These are phyloP conservation scores for Morone chrysops DNA, from an alignment of 2,113 vertebrate species.

Conservation along the genomic window DNA sequence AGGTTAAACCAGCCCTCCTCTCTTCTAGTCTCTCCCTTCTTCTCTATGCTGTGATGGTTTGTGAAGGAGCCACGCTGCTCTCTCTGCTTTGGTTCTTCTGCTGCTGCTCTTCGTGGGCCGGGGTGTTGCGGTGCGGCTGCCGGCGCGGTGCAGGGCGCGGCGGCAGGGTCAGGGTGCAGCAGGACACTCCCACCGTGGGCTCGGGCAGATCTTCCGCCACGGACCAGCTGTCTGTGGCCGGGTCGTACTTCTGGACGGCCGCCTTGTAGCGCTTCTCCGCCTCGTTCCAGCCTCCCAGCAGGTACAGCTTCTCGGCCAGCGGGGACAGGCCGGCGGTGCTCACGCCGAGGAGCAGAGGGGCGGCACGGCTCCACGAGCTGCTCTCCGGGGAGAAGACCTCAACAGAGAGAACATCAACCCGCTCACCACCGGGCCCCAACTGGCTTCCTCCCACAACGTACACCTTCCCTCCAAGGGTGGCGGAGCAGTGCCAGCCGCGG, in stretches of 20 bases:
- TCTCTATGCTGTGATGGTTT: constrained; percentile 54
- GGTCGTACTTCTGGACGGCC: constrained; percentile 84
- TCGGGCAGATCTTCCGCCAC: constrained; percentile 84
- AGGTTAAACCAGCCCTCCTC: constrained; percentile 16
- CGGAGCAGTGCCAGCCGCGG: constrained; percentile 88
- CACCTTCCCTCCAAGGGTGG: constrained; percentile 73
- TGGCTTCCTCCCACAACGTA: constrained; percentile 89
- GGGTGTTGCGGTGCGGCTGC: constrained; percentile 82
- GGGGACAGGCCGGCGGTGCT: constrained; percentile 86
- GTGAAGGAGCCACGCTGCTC: constrained; percentile 67
- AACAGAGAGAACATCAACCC: constrained; percentile 85
- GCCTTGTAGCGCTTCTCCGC: constrained; percentile 87
- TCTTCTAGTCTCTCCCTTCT: constrained; percentile 10
- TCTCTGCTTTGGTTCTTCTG: constrained; percentile 70
- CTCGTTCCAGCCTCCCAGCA: constrained; percentile 89
- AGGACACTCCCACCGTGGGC: constrained; percentile 88
- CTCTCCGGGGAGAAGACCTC: constrained; percentile 83
- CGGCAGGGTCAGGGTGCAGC: constrained; percentile 85
- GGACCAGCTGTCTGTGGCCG: constrained; percentile 85
- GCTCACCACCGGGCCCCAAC: constrained; percentile 84
- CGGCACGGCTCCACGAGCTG: constrained; percentile 80
- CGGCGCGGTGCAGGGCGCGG: constrained; percentile 76
- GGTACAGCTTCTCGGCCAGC: constrained; percentile 79
- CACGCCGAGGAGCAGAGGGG: constrained; percentile 82
- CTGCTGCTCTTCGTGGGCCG: constrained; percentile 67